These are phyloP conservation scores for Plutella xylostella DNA, from an alignment of 2,888 invertebrate species.

Conservation along the genomic window DNA sequence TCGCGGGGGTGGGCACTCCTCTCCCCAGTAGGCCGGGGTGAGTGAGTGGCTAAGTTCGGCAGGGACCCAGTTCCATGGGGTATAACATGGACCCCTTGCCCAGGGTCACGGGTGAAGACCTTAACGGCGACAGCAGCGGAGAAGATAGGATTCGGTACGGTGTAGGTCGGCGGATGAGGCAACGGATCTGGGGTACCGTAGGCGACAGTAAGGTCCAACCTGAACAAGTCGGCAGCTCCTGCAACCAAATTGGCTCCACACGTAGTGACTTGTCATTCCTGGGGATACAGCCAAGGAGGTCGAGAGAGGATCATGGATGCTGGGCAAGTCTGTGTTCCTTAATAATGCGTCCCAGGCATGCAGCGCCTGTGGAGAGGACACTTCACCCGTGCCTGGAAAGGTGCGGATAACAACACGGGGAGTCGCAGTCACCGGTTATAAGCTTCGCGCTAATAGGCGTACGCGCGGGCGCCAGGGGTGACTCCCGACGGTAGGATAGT, in stretches of 20 bases:
- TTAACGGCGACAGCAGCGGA: background rate
- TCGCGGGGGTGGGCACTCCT: slow-evolving; percentile 16
- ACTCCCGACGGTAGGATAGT: background rate
- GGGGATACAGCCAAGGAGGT: background rate
- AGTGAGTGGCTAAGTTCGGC: slow-evolving; percentile 14
- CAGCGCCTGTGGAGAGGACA: background rate
- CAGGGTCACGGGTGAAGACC: background rate
- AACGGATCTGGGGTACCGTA: background rate
- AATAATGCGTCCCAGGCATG: background rate
- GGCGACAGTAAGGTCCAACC: background rate
- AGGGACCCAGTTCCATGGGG: slow-evolving; percentile 14
- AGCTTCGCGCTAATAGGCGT: background rate
- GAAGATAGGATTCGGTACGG: background rate
- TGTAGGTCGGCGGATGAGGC: background rate
- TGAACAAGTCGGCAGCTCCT: background rate
- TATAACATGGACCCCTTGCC: slow-evolving; percentile 10
- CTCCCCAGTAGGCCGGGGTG: slow-evolving; percentile 15
- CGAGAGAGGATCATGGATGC: background rate
- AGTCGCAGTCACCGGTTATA: background rate
- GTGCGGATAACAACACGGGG: background rate
- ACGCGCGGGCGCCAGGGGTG: background rate
- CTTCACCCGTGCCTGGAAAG: background rate
- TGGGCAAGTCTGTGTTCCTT: background rate
- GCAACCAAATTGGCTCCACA: background rate
- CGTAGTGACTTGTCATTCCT: background rate